phyloP scores from a whole-genome alignment of 2,888 invertebrate genomes.

The Anodontia alba region DNA sequence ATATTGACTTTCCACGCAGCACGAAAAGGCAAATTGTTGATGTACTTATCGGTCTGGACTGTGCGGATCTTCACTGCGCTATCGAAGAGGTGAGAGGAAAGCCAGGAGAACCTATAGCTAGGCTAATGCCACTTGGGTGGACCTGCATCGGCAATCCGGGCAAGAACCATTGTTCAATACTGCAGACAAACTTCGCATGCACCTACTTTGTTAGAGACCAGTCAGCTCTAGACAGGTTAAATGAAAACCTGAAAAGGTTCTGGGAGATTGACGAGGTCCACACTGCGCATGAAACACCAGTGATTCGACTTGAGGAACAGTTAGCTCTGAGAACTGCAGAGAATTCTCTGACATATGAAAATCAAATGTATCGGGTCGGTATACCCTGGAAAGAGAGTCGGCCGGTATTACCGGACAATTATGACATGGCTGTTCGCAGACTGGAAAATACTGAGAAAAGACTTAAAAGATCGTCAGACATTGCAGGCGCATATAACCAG shows the following conservation, averaged over 20 bases:
- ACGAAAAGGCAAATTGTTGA: background rate
- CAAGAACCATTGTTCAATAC: background rate
- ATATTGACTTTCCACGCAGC: background rate
- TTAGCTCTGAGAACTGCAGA: slow-evolving; percentile 8
- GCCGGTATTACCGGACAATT: slow-evolving; percentile 1
- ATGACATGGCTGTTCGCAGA: slow-evolving; percentile 21
- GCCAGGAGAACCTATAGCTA: background rate
- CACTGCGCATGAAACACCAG: background rate
- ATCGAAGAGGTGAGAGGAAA: background rate
- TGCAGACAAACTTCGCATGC: slow-evolving; percentile 14
- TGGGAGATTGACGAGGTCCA: slow-evolving; percentile 7
- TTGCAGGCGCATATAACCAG: slow-evolving; percentile 32
- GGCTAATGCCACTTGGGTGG: background rate
- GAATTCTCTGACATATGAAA: slow-evolving; percentile 7
- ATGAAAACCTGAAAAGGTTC: slow-evolving; percentile 9
- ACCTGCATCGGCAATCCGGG: background rate
- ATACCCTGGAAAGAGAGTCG: slow-evolving; percentile 29
- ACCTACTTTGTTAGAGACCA: slow-evolving; percentile 5
- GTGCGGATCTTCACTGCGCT: slow-evolving; percentile 31
- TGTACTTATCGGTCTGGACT: background rate
- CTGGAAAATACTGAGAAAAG: slow-evolving; percentile 48
- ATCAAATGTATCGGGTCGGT: slow-evolving; percentile 21
- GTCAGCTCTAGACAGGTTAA: background rate
- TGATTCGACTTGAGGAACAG: background rate
- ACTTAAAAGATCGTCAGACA: slow-evolving; percentile 31